A percentile compares a stretch with the other conserved stretches of the same genome.
Conservation (phyloP, 2,797 vertebrate genomes). For the Lacerta bilineata region DNA sequence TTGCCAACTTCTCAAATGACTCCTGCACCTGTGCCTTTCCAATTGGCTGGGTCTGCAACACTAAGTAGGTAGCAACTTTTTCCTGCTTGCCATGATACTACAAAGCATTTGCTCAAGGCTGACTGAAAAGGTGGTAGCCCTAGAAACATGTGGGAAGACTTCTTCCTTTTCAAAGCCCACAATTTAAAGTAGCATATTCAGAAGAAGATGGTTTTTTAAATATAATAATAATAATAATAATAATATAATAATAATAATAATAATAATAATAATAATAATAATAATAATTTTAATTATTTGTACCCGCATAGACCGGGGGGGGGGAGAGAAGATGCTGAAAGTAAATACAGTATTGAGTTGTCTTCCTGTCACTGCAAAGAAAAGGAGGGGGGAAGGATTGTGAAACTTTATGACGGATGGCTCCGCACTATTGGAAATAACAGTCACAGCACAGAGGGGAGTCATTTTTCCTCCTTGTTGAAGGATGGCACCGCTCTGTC, state of each 20-base stretch:
- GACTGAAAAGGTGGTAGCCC: neutral
- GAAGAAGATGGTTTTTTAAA: neutral
- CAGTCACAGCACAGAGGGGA: conserved; percentile 39
- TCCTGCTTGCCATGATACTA: neutral
- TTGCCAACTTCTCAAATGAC: neutral
- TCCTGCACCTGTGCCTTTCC: neutral
- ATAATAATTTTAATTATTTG: no score
- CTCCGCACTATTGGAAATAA: neutral
- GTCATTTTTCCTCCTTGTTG: conserved; percentile 62
- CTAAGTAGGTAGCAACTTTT: neutral
- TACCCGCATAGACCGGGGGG: no score
- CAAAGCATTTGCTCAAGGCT: neutral
- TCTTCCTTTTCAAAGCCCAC: neutral
- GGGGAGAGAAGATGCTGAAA: neutral
- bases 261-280: no score
- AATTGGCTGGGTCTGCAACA: neutral
- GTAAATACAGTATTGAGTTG: no score
- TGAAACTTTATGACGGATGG: conserved; percentile 48
- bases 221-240: no score
- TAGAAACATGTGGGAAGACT: neutral
- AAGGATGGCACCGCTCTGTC: conserved; percentile 74
- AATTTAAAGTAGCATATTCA: neutral
- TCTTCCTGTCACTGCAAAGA: neutral
- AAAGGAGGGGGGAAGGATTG: conserved; percentile 22
- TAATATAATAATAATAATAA: no score